Evolutionary conservation across 2,797 vertebrate species (phyloP), one percentile per base, ranked within the genome.

Genomic region (Melanotaenia parkinsoni): DNA sequence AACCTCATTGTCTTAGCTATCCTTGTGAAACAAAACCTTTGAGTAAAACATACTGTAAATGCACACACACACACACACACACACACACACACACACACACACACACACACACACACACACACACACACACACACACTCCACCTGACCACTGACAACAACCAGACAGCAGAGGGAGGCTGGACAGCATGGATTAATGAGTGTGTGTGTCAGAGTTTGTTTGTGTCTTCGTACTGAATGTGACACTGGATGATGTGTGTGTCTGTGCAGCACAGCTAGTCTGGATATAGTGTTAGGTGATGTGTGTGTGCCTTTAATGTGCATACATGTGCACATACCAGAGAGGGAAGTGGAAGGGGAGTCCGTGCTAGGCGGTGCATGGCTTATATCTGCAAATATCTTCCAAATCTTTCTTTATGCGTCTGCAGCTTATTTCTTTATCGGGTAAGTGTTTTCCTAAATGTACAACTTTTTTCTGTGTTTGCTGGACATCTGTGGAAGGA

Each of bases 181-280:
- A 86, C 75, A 67, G 35, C 43, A 16, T 58, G 54, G 77, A 85
- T 83, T 77, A 85, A 84, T 72, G 67, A 58, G 58, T 14, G 67
- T 10, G 70, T 58, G 63, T 67, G 76, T 76, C 16, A 6, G 63
- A 53, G 64, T 70, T 11, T 38, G 58, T 78, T 51, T 80, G 70
- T 61, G 53, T 76, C 64, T 86, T 67, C 65, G 18, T 18, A 5
- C 40, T 65, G 56, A 45, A 64, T 28, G 69, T 77, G 77, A 86
- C 70, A 50, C 32, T 43, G 63, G 68, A 83, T 87, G 78, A 83
- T 89, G 79, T 83, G 80, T 77, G 71, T 71, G 80, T 80, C 80
- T 80, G 64, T 9, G 8, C 63, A 70, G 35, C 33, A 3, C 67
- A 60, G 50, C 26, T 24, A 38, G 73, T 18, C 14, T 61, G 57